phyloP scores from a whole-genome alignment of 2,888 invertebrate genomes.

The Catocala sponsa region DNA sequence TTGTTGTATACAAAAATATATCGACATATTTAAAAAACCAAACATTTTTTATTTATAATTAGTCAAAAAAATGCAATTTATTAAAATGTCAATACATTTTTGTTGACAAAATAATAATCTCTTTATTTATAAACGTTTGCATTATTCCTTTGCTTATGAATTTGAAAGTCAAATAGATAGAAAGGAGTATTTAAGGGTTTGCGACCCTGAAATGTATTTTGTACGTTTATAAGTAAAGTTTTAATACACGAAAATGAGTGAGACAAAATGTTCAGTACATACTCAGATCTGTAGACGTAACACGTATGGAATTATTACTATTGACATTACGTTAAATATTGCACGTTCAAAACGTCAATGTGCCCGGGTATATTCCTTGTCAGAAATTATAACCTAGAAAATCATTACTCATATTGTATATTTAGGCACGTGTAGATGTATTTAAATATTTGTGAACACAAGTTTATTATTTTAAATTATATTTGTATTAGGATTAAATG shows the following conservation, averaged over 20 bases:
- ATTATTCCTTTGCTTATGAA: slow-evolving; percentile 41
- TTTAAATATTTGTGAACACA: slow-evolving; percentile 37
- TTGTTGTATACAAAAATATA: slow-evolving; percentile 54
- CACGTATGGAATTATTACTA: slow-evolving; percentile 41
- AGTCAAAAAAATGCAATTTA: slow-evolving; percentile 40
- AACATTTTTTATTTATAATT: slow-evolving; percentile 35
- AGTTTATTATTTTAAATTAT: slow-evolving; percentile 2
- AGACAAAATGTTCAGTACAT: slow-evolving; percentile 53
- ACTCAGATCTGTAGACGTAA: slow-evolving; percentile 64
- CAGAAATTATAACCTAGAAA: slow-evolving; percentile 24
- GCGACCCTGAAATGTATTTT: slow-evolving; percentile 22
- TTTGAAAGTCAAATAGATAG: slow-evolving; percentile 44
- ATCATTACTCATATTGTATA: slow-evolving; percentile 1
- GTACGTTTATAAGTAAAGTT: slow-evolving; percentile 47
- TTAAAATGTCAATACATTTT: slow-evolving; percentile 49
- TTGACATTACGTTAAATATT: slow-evolving; percentile 29
- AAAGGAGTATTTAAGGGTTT: slow-evolving; percentile 37
- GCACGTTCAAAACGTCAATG: slow-evolving; percentile 22
- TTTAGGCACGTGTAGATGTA: slow-evolving; percentile 18
- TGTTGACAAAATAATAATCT: slow-evolving; percentile 30
- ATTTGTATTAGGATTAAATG: neutral
- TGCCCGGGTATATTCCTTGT: slow-evolving; percentile 45
- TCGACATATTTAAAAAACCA: slow-evolving; percentile 37
- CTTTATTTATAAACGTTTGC: slow-evolving; percentile 22
- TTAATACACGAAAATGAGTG: slow-evolving; percentile 39